Percentiles rank a stretch among this genome's conserved stretches.
phyloP scores from a whole-genome alignment of 1,140 invertebrate species.

The Drosophila repletoides region DNA sequence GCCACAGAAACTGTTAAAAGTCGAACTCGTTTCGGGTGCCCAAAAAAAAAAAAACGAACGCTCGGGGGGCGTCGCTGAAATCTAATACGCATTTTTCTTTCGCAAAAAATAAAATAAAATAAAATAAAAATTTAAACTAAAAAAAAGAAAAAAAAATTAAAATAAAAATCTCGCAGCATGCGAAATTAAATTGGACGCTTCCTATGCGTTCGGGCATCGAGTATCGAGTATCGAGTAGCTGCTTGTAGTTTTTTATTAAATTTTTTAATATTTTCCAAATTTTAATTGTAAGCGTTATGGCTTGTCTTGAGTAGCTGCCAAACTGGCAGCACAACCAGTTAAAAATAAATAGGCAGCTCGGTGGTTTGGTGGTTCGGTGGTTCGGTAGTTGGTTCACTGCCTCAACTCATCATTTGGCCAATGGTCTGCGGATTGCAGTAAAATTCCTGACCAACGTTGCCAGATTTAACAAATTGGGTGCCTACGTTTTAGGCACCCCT shows the following conservation, averaged over 20 bases:
- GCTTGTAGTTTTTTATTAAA: slow-evolving; percentile 5
- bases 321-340: slow-evolving; percentile 58
- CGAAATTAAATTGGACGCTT: slow-evolving; percentile 52
- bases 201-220: slow-evolving; percentile 20
- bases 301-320: slow-evolving; percentile 57
- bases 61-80: slow-evolving; percentile 45
- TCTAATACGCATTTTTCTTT: slow-evolving; percentile 62
- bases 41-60: slow-evolving; percentile 5
- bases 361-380: no score
- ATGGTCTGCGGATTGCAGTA: slow-evolving; percentile 9
- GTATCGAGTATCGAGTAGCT: slow-evolving; percentile 14
- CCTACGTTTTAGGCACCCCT: slow-evolving; percentile 4
- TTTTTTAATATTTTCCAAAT: slow-evolving; percentile 58
- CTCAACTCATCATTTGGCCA: slow-evolving; percentile 46
- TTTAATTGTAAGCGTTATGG: slow-evolving; percentile 62
- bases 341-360: no score
- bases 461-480: slow-evolving; percentile 62
- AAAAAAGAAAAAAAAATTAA: slow-evolving; percentile 1
- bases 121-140: not conserved
- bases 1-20: slow-evolving; percentile 2
- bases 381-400: not conserved
- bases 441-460: slow-evolving; percentile 41
- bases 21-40: slow-evolving; percentile 51
- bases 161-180: slow-evolving; percentile 4
- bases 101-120: slow-evolving; percentile 19